Percentiles rank a stretch among this genome's conserved stretches.
Conservation (phyloP, 53 echinoderm and acorn worm species). For the Apostichopus leukothele region DNA sequence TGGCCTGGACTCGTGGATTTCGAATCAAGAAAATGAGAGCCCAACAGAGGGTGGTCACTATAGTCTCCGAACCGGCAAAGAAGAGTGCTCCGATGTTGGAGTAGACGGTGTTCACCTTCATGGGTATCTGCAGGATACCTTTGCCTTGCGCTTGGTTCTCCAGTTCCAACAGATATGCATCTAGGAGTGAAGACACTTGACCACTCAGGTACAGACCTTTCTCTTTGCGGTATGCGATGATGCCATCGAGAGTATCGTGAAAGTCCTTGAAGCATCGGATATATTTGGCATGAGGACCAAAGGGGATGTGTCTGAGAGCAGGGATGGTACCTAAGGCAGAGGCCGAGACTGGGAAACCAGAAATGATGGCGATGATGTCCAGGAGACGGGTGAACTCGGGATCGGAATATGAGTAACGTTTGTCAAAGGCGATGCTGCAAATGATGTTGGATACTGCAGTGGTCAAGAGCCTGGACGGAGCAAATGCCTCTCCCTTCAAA, state of each 20-base stretch:
- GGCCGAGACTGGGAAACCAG: slow-evolving; percentile 26
- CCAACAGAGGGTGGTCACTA: slow-evolving; percentile 42
- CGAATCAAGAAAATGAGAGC: slow-evolving; percentile 17
- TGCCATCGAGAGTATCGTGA: slow-evolving; percentile 16
- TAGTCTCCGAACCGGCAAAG: slow-evolving; percentile 47
- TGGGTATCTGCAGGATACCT: neutral
- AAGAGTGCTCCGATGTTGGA: slow-evolving; percentile 40
- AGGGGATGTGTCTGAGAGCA: slow-evolving; percentile 50
- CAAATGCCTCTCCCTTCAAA: slow-evolving; percentile 53
- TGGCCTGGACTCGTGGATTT: slow-evolving; percentile 37
- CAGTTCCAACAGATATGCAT: slow-evolving; percentile 18
- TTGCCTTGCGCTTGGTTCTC: slow-evolving; percentile 1
- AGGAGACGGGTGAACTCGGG: slow-evolving; percentile 50
- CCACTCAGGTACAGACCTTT: neutral
- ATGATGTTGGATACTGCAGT: slow-evolving; percentile 70
- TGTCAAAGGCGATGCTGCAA: slow-evolving; percentile 60
- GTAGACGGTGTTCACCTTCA: slow-evolving; percentile 1
- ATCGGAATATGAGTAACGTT: slow-evolving; percentile 59
- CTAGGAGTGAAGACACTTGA: neutral
- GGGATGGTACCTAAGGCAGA: slow-evolving; percentile 51
- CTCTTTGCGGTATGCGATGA: slow-evolving; percentile 39
- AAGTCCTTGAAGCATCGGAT: slow-evolving; percentile 40
- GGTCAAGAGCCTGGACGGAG: slow-evolving; percentile 39
- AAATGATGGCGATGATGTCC: neutral
- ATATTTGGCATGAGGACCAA: slow-evolving; percentile 28